These are phyloP conservation scores for Otolemur garnettii DNA, from an alignment of 2,113 vertebrate species.

Conservation along the genomic window DNA sequence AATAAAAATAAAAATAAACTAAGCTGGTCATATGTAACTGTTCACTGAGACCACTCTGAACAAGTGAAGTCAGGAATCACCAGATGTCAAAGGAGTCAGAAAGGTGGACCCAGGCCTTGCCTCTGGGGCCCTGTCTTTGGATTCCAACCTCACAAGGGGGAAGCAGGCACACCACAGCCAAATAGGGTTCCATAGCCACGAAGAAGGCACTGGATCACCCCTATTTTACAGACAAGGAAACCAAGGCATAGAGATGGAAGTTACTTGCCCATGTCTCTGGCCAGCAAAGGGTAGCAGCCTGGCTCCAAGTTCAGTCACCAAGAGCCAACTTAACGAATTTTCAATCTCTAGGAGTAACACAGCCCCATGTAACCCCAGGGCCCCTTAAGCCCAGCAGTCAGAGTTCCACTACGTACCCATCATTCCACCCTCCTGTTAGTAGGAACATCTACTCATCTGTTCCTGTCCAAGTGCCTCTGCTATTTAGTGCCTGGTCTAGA, in stretches of 20 bases:
- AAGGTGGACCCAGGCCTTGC: background rate
- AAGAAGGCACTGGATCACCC: background rate
- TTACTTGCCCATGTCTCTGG: background rate
- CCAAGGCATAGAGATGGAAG: background rate
- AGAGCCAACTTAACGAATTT: background rate
- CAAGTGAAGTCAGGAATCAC: background rate
- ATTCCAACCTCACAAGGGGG: background rate
- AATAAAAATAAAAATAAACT: background rate
- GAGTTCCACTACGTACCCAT: fast-evolving
- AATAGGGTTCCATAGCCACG: fast-evolving
- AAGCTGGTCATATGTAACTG: background rate
- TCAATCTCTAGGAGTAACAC: background rate
- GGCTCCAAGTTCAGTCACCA: background rate
- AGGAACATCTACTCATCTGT: background rate
- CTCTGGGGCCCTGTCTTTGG: fast-evolving
- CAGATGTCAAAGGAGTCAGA: background rate
- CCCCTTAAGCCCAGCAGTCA: background rate
- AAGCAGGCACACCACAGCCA: background rate
- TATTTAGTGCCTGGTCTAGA: background rate
- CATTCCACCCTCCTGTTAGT: background rate
- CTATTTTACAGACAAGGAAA: background rate
- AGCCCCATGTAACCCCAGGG: fast-evolving
- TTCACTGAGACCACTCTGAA: background rate
- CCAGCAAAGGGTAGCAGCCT: background rate
- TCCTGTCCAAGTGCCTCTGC: background rate